Conservation (phyloP, 2,797 vertebrate species). For the Xiphorhynchus erythropygius region DNA sequence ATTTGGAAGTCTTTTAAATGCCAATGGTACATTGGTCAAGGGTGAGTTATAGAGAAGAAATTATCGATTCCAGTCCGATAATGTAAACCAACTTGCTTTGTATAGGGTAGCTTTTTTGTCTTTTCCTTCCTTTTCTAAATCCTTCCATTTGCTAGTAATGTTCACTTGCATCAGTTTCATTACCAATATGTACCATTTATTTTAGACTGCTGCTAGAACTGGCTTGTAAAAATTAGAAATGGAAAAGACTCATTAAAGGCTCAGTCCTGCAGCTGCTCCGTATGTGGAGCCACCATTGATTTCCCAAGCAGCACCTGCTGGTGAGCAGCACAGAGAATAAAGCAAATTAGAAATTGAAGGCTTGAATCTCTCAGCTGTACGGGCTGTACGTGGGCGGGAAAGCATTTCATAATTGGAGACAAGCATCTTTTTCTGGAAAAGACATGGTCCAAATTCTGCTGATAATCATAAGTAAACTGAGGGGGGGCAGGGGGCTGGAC, state of each 20-base stretch:
- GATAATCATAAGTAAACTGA: neutral
- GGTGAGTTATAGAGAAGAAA: neutral
- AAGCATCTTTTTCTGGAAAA: neutral
- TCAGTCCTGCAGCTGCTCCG: neutral
- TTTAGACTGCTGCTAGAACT: neutral
- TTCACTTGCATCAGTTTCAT: neutral
- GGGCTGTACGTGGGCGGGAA: neutral
- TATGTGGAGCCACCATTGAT: conserved; percentile 6
- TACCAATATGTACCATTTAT: neutral
- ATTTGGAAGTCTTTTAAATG: neutral
- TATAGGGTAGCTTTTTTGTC: neutral
- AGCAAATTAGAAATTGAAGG: conserved; percentile 48
- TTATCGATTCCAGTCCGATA: neutral
- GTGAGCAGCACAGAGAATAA: conserved; percentile 32
- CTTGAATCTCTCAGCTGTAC: neutral
- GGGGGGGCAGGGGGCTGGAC: rapidly evolving
- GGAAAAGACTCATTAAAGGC: conserved; percentile 13
- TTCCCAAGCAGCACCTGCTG: conserved; percentile 37
- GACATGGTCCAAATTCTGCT: neutral
- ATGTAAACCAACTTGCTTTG: neutral
- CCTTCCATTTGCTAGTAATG: neutral
- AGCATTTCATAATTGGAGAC: neutral
- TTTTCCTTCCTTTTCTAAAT: neutral
- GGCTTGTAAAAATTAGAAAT: conserved; percentile 31
- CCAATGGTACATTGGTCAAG: neutral